phyloP scores from a whole-genome alignment of 2,888 invertebrate species.

The Pammene aurita region DNA sequence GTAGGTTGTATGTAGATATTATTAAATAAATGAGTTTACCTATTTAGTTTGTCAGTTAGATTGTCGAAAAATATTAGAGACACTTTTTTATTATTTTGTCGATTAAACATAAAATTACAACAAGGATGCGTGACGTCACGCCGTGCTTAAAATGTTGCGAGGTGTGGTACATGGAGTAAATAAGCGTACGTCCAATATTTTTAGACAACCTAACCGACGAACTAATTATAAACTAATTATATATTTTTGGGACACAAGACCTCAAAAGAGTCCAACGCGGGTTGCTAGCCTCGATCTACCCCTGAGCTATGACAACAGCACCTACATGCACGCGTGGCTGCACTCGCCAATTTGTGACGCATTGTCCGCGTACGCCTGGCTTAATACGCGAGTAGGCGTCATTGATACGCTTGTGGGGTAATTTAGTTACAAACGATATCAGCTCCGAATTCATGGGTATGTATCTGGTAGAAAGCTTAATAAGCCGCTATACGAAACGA shows the following conservation, averaged over 20 bases:
- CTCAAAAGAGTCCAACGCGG: neutral
- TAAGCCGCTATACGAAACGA: neutral
- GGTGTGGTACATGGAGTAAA: too few species aligned
- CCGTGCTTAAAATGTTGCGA: too few species aligned
- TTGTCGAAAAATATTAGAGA: too few species aligned
- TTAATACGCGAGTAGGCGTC: conserved; percentile 13
- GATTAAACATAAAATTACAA: too few species aligned
- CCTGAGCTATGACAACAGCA: conserved; percentile 4
- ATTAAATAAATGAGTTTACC: too few species aligned
- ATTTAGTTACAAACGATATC: conserved; percentile 18
- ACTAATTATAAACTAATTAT: too few species aligned
- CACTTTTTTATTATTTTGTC: too few species aligned
- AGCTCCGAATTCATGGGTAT: neutral
- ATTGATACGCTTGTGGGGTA: conserved; percentile 13
- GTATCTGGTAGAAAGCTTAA: neutral
- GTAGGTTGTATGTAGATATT: too few species aligned
- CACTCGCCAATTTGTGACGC: conserved; percentile 64
- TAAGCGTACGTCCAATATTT: too few species aligned
- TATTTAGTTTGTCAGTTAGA: too few species aligned
- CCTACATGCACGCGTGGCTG: conserved; percentile 49
- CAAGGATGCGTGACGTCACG: too few species aligned
- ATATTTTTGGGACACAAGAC: neutral
- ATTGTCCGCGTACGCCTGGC: conserved; percentile 49
- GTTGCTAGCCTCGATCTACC: neutral
- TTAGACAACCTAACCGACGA: too few species aligned